Evolutionary conservation across 1,140 invertebrate genomes (phyloP), one percentile per base, ranked within the genome.

Genomic region (Latrodectus geometricus): DNA sequence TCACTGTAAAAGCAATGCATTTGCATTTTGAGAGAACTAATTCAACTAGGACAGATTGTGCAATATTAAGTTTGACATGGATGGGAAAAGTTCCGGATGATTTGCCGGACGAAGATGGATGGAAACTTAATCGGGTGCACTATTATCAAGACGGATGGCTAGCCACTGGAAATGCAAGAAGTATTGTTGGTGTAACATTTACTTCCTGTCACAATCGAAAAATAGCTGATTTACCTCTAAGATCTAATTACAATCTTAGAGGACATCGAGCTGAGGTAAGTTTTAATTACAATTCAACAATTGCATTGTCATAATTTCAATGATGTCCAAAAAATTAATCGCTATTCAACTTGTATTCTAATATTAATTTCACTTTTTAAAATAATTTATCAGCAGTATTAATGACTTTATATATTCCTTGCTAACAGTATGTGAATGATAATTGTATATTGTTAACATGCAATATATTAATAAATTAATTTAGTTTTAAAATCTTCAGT

Each of bases 111-210:
- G 90, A 90, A 68, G 91, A 91, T 23, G 91, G 92, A 5, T 92
- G 92, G 97, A 98, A 98, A 92, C 91, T 98, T 88, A 98, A 98
- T 91, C 94, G 85, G 17, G 77, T 95, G 89, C 97, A 97, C 93
- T 99, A 98, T 91, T 99, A 98, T 90, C 96, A 98, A 92, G 97
- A 99, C 91, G 98, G 97, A n/a, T 99, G 98, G 98, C 92, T 99
- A 90, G 97, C 97, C 73, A 97, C 96, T 65, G 97, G 97, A 88
- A 99, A 99, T 92, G 94, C 96, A 73, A 94, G 97, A 88, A 97
- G 97, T 23, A 95, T 98, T 88, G 97, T 99, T 82, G 97, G 98
- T 82, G 97, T 98, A 54, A 99, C 97, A 56, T 99, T 98, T 92
- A 98, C 97, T 50, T 96, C 97, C 23, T 96, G 96, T 79, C 96